Evolutionary conservation across 2,888 invertebrate species (phyloP).

Genomic region (Gastrophysa polygoni): DNA sequence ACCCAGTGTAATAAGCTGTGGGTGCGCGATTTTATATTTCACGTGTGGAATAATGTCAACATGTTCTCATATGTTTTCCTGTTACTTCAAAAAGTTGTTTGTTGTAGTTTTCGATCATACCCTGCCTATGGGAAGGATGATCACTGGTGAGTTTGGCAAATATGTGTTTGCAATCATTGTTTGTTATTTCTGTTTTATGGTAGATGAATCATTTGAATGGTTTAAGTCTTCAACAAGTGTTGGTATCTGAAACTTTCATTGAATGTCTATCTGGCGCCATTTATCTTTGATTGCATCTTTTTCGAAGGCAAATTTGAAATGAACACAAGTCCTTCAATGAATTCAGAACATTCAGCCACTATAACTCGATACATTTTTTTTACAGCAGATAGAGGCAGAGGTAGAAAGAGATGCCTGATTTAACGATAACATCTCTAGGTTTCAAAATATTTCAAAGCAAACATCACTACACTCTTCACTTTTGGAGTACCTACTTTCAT

Average conservation of each 20-base stretch:
- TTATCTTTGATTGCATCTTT: too few relatives aligned
- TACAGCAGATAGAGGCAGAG: too few relatives aligned
- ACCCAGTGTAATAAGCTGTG: not conserved
- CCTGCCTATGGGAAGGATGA: constrained; percentile 66
- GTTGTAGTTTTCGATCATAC: constrained; percentile 49
- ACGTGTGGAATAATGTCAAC: not conserved
- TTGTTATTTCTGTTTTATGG: constrained; percentile 17
- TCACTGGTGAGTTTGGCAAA: constrained; percentile 59
- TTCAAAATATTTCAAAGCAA: too few relatives aligned
- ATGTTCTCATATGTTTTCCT: constrained; percentile 14
- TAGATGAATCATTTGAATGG: constrained; percentile 12
- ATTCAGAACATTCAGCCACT: too few relatives aligned
- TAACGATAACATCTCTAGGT: too few relatives aligned
- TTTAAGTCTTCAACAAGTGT: constrained; percentile 28
- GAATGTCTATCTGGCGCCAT: too few relatives aligned
- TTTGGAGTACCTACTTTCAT: too few relatives aligned
- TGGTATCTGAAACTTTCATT: constrained; percentile 13
- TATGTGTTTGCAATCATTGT: constrained; percentile 27
- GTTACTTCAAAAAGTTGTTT: constrained; percentile 31
- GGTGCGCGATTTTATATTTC: not conserved
- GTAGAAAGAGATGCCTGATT: too few relatives aligned
- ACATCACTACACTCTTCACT: too few relatives aligned
- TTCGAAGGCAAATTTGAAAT: too few relatives aligned
- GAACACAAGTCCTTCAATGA: too few relatives aligned
- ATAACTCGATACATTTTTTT: too few relatives aligned